Conservation (phyloP, 2,797 vertebrate genomes). For the Malurus splendens region DNA sequence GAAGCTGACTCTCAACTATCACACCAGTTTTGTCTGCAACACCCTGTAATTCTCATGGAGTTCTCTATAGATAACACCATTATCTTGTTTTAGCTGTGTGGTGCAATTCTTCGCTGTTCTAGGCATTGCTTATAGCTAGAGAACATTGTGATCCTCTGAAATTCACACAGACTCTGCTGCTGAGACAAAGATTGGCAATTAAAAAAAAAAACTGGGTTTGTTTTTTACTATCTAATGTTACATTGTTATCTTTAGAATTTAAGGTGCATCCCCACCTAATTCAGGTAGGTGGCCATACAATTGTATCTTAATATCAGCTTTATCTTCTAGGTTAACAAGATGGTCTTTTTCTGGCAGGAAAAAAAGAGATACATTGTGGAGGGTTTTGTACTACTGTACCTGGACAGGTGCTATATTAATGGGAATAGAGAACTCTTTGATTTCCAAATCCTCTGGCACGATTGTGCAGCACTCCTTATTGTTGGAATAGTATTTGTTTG, state of each 20-base stretch:
- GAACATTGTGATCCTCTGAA: not conserved
- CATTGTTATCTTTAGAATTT: not conserved
- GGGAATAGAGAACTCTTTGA: not conserved
- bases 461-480: accelerated
- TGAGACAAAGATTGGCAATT: not conserved
- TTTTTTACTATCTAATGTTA: not conserved
- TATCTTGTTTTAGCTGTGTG: not conserved
- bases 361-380: not conserved
- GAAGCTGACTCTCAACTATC: not conserved
- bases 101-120: not conserved
- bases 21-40: not conserved
- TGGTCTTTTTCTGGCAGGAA: not conserved
- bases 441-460: not conserved
- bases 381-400: not conserved
- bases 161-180: not conserved
- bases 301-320: not conserved
- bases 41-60: accelerated
- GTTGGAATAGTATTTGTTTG: not conserved
- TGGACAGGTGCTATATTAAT: not conserved
- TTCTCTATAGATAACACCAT: not conserved
- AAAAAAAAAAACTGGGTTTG: not conserved
- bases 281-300: accelerated
- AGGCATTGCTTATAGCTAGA: not conserved
- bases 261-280: not conserved
- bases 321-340: not conserved